Evolutionary conservation across 2,797 vertebrate genomes (phyloP).

Genomic region (Siniperca obscura): DNA sequence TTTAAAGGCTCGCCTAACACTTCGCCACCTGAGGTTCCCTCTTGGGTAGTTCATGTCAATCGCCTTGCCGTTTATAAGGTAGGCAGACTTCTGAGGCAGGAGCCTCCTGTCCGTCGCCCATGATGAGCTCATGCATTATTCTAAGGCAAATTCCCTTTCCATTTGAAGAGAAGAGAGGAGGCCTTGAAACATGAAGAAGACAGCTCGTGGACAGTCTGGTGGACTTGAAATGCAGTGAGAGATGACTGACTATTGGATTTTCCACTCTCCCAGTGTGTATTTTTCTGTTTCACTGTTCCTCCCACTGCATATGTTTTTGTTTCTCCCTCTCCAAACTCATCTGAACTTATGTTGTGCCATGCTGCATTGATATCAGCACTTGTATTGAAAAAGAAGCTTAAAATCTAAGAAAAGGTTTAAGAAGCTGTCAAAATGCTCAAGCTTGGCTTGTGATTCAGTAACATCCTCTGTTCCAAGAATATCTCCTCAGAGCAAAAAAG

Average conservation of each 20-base stretch:
- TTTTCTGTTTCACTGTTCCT: conserved; percentile 16
- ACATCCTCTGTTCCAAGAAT: conserved; percentile 44
- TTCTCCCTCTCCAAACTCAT: conserved; percentile 45
- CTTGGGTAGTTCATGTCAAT: conserved; percentile 65
- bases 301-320: conserved; percentile 14
- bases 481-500: conserved; percentile 41
- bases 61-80: conserved; percentile 42
- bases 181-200: conserved; percentile 54
- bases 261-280: neutral
- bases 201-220: conserved; percentile 39
- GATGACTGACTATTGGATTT: conserved; percentile 50
- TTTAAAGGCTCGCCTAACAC: conserved; percentile 54
- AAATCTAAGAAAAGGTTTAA: conserved; percentile 32
- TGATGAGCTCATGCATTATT: conserved; percentile 77
- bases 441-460: conserved; percentile 50
- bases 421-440: conserved; percentile 36
- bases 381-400: conserved; percentile 36
- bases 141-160: conserved; percentile 51
- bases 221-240: conserved; percentile 56
- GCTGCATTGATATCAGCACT: conserved; percentile 41
- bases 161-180: conserved; percentile 55
- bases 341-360: conserved; percentile 52
- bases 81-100: conserved; percentile 59
- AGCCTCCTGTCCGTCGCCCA: conserved; percentile 61
- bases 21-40: conserved; percentile 67